Conservation (phyloP, 2,888 invertebrate species). For the Microctonus hyperodae region DNA sequence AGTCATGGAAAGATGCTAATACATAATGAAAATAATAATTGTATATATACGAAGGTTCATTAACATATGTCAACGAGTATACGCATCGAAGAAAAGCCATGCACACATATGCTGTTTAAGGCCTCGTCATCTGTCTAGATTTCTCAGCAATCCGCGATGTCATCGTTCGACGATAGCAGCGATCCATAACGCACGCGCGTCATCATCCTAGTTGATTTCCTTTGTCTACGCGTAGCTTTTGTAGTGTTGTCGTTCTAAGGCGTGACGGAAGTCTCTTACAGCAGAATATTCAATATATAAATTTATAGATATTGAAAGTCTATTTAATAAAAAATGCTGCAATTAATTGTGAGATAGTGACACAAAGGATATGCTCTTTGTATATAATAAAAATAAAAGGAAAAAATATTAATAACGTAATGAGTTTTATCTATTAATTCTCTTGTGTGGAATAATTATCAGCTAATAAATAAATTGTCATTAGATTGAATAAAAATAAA, state of each 20-base stretch:
- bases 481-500: neutral
- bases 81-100: neutral
- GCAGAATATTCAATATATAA: neutral
- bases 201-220: constrained; percentile 24
- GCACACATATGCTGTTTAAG: neutral
- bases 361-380: constrained; percentile 14
- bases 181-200: constrained; percentile 28
- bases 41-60: constrained; percentile 1
- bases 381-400: neutral
- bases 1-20: neutral
- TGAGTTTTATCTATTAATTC: constrained; percentile 1
- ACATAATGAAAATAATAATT: constrained; percentile 11
- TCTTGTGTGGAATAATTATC: neutral
- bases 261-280: constrained; percentile 21
- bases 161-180: constrained; percentile 32
- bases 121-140: constrained; percentile 19
- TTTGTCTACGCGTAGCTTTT: constrained; percentile 22
- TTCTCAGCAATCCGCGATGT: constrained; percentile 32
- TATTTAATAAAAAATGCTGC: neutral
- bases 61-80: constrained; percentile 23
- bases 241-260: constrained; percentile 11
- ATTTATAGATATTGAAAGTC: neutral
- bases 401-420: neutral
- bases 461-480: neutral
- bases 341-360: constrained; percentile 12